Evolutionary conservation across 2,113 vertebrate genomes (phyloP).

Genomic region (Spheniscus mendiculus): DNA sequence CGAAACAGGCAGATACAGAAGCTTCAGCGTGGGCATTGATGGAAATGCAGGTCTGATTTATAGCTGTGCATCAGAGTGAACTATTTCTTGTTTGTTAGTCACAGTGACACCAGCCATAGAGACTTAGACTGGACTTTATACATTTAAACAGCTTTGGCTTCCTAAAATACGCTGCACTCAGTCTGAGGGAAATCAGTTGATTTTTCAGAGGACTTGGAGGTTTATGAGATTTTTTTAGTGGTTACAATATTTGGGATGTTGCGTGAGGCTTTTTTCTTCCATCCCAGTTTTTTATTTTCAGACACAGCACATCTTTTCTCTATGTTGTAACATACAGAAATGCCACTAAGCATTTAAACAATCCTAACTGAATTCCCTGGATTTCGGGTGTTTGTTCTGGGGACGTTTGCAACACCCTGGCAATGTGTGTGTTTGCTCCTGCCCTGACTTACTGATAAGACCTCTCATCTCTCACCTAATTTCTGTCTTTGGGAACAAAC

Average conservation of each 20-base stretch:
- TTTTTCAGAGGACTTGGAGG: not conserved
- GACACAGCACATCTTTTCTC: not conserved
- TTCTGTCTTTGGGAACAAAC: not conserved
- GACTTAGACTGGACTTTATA: not conserved
- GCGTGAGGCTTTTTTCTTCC: not conserved
- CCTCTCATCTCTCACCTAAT: slow-evolving; percentile 21
- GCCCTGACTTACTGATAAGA: not conserved
- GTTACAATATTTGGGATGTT: not conserved
- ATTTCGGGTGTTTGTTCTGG: not conserved
- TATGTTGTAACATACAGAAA: not conserved
- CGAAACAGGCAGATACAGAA: not conserved
- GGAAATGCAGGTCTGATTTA: not conserved
- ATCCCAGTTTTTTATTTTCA: not conserved
- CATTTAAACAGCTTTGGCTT: not conserved
- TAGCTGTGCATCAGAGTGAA: not conserved
- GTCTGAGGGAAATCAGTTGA: not conserved
- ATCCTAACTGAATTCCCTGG: not conserved
- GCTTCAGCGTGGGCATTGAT: not conserved
- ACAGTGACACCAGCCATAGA: not conserved
- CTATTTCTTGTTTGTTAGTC: not conserved
- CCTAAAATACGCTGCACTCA: not conserved
- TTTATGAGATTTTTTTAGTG: not conserved
- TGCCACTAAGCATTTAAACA: not conserved
- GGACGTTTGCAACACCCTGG: not conserved
- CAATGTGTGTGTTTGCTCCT: not conserved